Conservation (phyloP, 2,113 vertebrate genomes). For the Forbesichthys agassizii region DNA sequence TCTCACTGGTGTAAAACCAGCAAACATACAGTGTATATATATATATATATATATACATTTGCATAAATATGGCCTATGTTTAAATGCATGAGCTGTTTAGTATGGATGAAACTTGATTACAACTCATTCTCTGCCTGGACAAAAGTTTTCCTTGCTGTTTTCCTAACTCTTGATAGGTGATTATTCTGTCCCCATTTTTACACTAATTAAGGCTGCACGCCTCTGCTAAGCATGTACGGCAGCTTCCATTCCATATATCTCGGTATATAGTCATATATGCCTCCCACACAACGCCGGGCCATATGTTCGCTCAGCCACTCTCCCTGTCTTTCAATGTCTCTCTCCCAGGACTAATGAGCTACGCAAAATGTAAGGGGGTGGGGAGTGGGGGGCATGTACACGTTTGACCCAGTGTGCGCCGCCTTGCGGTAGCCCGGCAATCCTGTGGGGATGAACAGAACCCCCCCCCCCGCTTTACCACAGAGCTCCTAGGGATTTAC, state of each 20-base stretch:
- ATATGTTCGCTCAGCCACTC: conserved; percentile 65
- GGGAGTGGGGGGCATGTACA: conserved; percentile 40
- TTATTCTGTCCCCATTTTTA: conserved; percentile 35
- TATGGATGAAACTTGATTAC: not conserved
- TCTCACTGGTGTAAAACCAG: too few relatives aligned
- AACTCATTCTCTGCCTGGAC: not conserved
- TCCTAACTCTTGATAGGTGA: conserved; percentile 4
- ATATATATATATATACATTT: not conserved
- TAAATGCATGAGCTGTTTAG: not conserved
- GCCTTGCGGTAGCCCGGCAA: conserved; percentile 37
- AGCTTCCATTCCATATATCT: conserved; percentile 25
- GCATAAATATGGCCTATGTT: not conserved
- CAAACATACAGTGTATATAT: too few relatives aligned
- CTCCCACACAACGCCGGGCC: conserved; percentile 68
- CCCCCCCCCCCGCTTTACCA: conserved; percentile 14
- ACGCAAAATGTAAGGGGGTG: conserved; percentile 42
- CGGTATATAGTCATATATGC: conserved; percentile 41
- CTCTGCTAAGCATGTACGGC: conserved; percentile 18
- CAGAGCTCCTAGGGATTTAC: conserved; percentile 14
- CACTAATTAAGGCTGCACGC: conserved; percentile 45
- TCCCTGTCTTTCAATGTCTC: not conserved
- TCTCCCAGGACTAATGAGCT: conserved; percentile 63
- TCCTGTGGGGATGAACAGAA: conserved; percentile 10
- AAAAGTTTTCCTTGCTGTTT: conserved; percentile 9
- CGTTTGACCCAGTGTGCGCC: conserved; percentile 57